Conservation (phyloP, 2,113 vertebrate genomes). For the Ancistrus triradiatus region DNA sequence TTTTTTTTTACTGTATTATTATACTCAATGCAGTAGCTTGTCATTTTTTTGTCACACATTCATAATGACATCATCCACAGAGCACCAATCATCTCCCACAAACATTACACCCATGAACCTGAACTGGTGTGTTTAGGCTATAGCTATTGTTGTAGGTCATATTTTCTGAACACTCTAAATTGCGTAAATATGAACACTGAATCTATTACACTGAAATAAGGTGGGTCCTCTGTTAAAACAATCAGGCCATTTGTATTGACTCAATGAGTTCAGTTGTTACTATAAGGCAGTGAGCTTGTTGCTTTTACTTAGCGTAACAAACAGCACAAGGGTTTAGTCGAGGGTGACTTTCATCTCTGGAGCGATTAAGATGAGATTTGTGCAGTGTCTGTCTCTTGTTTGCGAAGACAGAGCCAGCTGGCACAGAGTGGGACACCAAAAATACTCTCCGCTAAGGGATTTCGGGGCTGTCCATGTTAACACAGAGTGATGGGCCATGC, state of each 20-base stretch:
- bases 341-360: slow-evolving; percentile 67
- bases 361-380: slow-evolving; percentile 65
- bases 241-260: slow-evolving; percentile 19
- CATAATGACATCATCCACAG: too few species aligned
- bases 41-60: too few species aligned
- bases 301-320: slow-evolving; percentile 49
- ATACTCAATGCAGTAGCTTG: too few species aligned
- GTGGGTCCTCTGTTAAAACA: too few species aligned
- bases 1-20: too few species aligned
- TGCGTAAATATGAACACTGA: too few species aligned
- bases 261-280: slow-evolving; percentile 21
- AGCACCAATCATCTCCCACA: slow-evolving; percentile 15
- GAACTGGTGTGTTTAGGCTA: not conserved
- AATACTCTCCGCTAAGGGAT: slow-evolving; percentile 57
- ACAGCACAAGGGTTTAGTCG: slow-evolving; percentile 42
- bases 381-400: slow-evolving; percentile 70
- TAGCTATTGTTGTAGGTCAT: too few species aligned
- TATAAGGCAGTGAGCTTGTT: slow-evolving; percentile 39
- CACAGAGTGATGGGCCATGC: slow-evolving; percentile 36
- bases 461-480: slow-evolving; percentile 50
- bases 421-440: slow-evolving; percentile 58
- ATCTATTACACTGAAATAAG: too few species aligned
- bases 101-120: not conserved
- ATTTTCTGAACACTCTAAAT: too few species aligned
- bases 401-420: slow-evolving; percentile 68